A percentile compares a stretch with the other conserved stretches of the same genome.
phyloP scores from a whole-genome alignment of 2,797 vertebrate species.

The Trachurus trachurus region DNA sequence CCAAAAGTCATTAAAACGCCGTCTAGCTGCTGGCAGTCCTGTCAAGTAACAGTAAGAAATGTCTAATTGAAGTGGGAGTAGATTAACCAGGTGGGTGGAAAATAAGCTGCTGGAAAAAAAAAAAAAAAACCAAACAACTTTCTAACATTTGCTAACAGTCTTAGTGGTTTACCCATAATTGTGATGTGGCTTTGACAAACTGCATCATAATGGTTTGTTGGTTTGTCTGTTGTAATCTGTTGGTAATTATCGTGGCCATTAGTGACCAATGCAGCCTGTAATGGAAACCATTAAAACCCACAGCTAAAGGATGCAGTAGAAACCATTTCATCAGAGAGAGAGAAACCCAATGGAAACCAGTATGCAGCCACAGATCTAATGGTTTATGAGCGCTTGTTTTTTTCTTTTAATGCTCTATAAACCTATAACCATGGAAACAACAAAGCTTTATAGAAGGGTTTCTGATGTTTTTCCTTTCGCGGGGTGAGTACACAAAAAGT shows the following conservation, averaged over 20 bases:
- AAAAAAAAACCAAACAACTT: background rate
- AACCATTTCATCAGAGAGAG: slow-evolving; percentile 38
- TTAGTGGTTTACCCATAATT: slow-evolving; percentile 20
- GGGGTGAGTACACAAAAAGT: slow-evolving; percentile 43
- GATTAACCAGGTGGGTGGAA: background rate
- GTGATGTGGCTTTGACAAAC: slow-evolving; percentile 2
- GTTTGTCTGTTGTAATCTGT: slow-evolving; percentile 23
- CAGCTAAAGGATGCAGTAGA: slow-evolving; percentile 23
- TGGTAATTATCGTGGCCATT: slow-evolving; percentile 46
- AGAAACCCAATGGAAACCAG: slow-evolving; percentile 28
- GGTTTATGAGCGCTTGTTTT: slow-evolving; percentile 2
- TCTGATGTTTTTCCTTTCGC: slow-evolving; percentile 27
- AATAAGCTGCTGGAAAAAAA: background rate
- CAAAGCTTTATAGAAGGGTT: slow-evolving; percentile 37
- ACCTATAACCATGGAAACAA: slow-evolving; percentile 43
- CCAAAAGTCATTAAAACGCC: background rate
- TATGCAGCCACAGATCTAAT: slow-evolving; percentile 16
- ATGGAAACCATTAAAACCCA: slow-evolving; percentile 56
- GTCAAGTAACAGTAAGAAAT: background rate
- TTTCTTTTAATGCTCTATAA: slow-evolving; percentile 16
- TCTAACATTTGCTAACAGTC: background rate
- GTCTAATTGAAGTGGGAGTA: slow-evolving; percentile 7
- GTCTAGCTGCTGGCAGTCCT: background rate
- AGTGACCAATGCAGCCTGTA: slow-evolving; percentile 37
- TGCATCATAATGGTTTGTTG: slow-evolving; percentile 2